These are phyloP conservation scores for Scomber colias DNA, from an alignment of 2,113 vertebrate genomes.

Conservation along the genomic window DNA sequence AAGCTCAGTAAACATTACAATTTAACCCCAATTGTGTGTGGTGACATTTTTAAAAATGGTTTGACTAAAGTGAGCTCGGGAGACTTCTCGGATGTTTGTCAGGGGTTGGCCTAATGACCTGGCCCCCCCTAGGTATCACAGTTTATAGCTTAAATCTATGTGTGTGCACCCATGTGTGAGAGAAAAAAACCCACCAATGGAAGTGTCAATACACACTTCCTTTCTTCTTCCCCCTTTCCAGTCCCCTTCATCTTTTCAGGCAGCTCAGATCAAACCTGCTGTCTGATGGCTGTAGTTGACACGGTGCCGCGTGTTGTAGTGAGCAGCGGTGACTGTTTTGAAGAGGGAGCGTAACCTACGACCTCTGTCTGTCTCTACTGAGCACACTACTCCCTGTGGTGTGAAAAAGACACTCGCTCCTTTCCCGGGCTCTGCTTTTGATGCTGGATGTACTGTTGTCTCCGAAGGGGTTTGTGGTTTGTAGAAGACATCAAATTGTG, in stretches of 20 bases:
- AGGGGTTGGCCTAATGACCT: slow-evolving; percentile 17
- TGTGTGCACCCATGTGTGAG: slow-evolving; percentile 33
- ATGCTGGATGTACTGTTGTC: slow-evolving; percentile 26
- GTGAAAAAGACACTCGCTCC: slow-evolving; percentile 53
- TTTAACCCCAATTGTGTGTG: neutral
- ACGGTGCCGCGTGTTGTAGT: slow-evolving; percentile 68
- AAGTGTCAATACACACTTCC: slow-evolving; percentile 55
- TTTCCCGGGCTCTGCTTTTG: slow-evolving; percentile 44
- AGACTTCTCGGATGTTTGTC: slow-evolving; percentile 6
- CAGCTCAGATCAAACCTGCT: slow-evolving; percentile 59
- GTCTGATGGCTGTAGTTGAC: slow-evolving; percentile 72
- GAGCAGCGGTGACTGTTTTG: slow-evolving; percentile 54
- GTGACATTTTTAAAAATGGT: neutral
- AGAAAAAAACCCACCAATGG: slow-evolving; percentile 13
- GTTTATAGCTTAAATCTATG: slow-evolving; percentile 42
- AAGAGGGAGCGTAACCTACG: slow-evolving; percentile 48
- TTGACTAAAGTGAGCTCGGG: neutral
- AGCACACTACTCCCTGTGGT: slow-evolving; percentile 30
- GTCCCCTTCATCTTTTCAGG: slow-evolving; percentile 42
- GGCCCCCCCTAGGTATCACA: slow-evolving; percentile 1
- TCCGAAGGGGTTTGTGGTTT: slow-evolving; percentile 5
- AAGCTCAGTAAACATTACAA: neutral
- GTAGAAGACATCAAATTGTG: neutral
- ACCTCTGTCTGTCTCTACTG: slow-evolving; percentile 36
- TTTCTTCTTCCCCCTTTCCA: slow-evolving; percentile 16